These are phyloP conservation scores for Campopleginae sp. DNA, from an alignment of 2,888 invertebrate genomes.

Conservation along the genomic window DNA sequence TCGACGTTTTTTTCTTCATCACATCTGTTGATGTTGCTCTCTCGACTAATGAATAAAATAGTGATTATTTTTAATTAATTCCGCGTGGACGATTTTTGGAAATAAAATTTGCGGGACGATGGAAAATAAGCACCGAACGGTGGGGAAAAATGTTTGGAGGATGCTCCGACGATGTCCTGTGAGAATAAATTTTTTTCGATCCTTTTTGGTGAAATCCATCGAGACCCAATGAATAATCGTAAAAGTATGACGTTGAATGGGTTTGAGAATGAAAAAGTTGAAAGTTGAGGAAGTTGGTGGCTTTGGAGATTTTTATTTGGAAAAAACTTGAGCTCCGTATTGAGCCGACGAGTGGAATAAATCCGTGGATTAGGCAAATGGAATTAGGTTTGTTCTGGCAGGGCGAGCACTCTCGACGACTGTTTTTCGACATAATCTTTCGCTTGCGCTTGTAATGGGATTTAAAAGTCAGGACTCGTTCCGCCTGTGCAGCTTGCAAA, in stretches of 20 bases:
- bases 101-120: not conserved
- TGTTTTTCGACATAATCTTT: slow-evolving; percentile 48
- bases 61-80: not conserved
- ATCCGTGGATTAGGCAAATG: slow-evolving; percentile 63
- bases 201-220: not conserved
- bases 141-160: not conserved
- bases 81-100: not conserved
- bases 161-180: not conserved
- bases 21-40: not conserved
- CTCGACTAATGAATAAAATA: not conserved
- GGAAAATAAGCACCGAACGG: not conserved
- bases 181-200: not conserved
- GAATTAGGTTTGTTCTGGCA: slow-evolving; percentile 58
- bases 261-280: not conserved
- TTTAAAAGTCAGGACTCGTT: slow-evolving; percentile 60
- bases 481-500: slow-evolving; percentile 48
- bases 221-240: not conserved
- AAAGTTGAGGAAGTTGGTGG: not conserved
- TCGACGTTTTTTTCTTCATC: not conserved
- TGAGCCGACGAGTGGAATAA: slow-evolving; percentile 19
- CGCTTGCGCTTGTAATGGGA: slow-evolving; percentile 46
- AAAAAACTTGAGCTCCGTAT: slow-evolving; percentile 29
- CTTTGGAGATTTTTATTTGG: slow-evolving; percentile 35
- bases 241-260: not conserved
- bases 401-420: slow-evolving; percentile 26